Percentiles rank a stretch among this genome's conserved stretches.
Conservation (phyloP, 2,113 vertebrate genomes). For the Nibea albiflora region DNA sequence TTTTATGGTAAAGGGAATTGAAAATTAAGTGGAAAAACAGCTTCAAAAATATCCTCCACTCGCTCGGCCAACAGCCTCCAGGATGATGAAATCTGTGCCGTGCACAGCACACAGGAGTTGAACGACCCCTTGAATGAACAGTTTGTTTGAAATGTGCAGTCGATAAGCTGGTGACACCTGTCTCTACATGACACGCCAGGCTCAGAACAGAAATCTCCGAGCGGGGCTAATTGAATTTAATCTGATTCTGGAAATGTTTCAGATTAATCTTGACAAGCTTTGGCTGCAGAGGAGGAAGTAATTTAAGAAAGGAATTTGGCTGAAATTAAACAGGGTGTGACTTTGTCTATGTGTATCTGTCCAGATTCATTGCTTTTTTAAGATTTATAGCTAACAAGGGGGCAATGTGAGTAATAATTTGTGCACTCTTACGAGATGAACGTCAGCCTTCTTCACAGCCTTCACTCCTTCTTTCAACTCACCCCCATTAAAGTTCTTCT, state of each 20-base stretch:
- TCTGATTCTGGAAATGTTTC: slow-evolving; percentile 30
- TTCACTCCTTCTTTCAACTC: background rate
- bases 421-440: background rate
- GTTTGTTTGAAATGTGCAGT: slow-evolving; percentile 13
- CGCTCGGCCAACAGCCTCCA: background rate
- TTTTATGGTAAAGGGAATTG: slow-evolving; percentile 2
- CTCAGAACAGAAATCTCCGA: background rate
- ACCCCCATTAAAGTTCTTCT: background rate
- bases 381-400: slow-evolving; percentile 27
- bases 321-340: slow-evolving; percentile 26
- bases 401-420: slow-evolving; percentile 1
- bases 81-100: background rate
- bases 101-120: background rate
- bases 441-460: background rate
- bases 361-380: slow-evolving; percentile 14
- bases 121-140: background rate
- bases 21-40: background rate
- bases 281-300: slow-evolving; percentile 38
- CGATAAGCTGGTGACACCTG: slow-evolving; percentile 29
- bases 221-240: slow-evolving; percentile 1
- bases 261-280: slow-evolving; percentile 17
- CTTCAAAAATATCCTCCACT: background rate
- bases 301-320: slow-evolving; percentile 40
- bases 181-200: background rate
- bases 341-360: slow-evolving; percentile 16